phyloP scores from a whole-genome alignment of 2,113 vertebrate species.

The Elaphurus davidianus region DNA sequence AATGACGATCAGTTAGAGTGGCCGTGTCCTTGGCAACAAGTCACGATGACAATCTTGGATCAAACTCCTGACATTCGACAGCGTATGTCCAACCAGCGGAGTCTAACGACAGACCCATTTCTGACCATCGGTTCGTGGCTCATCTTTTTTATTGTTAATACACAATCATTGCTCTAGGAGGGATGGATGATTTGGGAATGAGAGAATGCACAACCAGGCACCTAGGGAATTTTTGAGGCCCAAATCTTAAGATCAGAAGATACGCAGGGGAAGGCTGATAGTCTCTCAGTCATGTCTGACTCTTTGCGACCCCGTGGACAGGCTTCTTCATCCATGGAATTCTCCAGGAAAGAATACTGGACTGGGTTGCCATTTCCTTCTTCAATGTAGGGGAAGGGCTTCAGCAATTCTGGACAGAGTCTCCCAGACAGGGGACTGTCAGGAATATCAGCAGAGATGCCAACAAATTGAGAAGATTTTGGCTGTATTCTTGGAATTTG shows the following conservation, averaged over 20 bases:
- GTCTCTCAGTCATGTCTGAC: not conserved
- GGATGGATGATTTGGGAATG: not conserved
- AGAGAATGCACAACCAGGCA: not conserved
- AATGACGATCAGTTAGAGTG: slow-evolving; percentile 87
- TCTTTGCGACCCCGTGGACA: not conserved
- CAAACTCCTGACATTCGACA: slow-evolving; percentile 90
- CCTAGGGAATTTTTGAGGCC: not conserved
- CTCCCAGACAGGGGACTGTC: not conserved
- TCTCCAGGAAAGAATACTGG: not conserved
- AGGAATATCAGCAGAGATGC: not conserved
- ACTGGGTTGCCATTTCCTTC: not conserved
- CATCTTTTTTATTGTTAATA: not conserved
- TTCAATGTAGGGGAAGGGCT: not conserved
- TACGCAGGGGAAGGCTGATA: not conserved
- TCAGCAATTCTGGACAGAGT: not conserved
- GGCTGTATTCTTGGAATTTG: not conserved
- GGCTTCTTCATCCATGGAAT: not conserved
- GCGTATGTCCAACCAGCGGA: slow-evolving; percentile 89
- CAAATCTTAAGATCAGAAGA: not conserved
- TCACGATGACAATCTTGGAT: slow-evolving; percentile 87
- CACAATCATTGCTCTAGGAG: not conserved
- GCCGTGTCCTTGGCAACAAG: slow-evolving; percentile 92
- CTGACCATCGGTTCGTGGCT: slow-evolving; percentile 78
- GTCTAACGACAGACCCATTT: slow-evolving; percentile 88
- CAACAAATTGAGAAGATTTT: not conserved